Conservation (phyloP, 1,140 invertebrate genomes). For the Lineus longissimus region DNA sequence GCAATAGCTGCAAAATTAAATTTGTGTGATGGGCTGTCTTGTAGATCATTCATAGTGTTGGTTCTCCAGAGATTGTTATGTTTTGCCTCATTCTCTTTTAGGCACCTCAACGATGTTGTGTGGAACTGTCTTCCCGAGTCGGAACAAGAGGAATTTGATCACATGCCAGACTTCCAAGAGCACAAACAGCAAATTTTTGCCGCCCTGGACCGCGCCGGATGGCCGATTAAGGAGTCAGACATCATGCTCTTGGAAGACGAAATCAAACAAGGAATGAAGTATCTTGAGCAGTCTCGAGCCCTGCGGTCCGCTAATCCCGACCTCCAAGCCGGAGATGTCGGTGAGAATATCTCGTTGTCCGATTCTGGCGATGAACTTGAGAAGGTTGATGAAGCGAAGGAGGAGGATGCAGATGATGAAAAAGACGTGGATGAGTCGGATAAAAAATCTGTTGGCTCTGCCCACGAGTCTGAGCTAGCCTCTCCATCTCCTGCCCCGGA, state of each 20-base stretch:
- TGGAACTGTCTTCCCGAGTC: conserved; percentile 34
- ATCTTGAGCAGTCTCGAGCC: conserved; percentile 35
- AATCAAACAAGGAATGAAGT: conserved; percentile 31
- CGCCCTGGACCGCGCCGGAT: conserved; percentile 55
- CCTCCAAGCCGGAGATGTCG: neutral
- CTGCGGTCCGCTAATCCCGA: conserved; percentile 15
- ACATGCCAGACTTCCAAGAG: conserved; percentile 21
- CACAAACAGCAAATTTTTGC: conserved; percentile 27
- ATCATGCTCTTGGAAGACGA: conserved; percentile 57
- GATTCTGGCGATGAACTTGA: neutral
- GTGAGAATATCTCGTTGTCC: neutral
- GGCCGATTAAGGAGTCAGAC: conserved; percentile 65
- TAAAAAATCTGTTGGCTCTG: conserved; percentile 5
- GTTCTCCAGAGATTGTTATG: too few relatives aligned
- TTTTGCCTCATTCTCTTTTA: conserved; percentile 20
- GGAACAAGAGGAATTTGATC: conserved; percentile 26
- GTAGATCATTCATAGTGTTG: too few relatives aligned
- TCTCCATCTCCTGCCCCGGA: too few relatives aligned
- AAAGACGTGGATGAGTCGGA: neutral
- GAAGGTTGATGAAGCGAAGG: conserved; percentile 5
- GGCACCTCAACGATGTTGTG: conserved; percentile 32
- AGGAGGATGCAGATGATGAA: neutral
- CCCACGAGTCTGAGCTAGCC: neutral
- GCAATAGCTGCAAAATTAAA: too few relatives aligned
- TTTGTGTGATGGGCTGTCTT: too few relatives aligned